Percentiles rank a stretch among this genome's conserved stretches.
Conservation (phyloP, 2,797 vertebrate species). For the Labroides dimidiatus region DNA sequence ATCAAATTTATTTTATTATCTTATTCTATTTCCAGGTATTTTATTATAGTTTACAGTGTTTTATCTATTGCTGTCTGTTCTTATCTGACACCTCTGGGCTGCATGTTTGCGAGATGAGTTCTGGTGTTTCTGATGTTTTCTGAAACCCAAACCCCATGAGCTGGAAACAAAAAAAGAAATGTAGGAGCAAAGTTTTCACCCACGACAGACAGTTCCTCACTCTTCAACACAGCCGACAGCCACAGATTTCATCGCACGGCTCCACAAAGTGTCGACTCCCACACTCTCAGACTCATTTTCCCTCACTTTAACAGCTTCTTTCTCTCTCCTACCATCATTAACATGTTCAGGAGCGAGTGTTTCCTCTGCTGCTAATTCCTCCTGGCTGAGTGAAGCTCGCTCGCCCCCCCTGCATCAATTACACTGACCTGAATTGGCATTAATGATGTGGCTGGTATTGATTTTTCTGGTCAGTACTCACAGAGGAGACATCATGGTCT, state of each 20-base stretch:
- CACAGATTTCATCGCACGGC: not conserved
- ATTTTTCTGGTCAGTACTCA: constrained; percentile 58
- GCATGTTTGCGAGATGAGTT: no score
- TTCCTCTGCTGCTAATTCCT: constrained; percentile 36
- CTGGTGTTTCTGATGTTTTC: no score
- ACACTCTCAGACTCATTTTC: not conserved
- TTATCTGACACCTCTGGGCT: no score
- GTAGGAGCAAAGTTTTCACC: no score
- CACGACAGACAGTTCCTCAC: not conserved
- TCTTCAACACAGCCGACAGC: not conserved
- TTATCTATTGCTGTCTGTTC: no score
- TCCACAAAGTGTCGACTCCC: not conserved
- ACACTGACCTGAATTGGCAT: constrained; percentile 43
- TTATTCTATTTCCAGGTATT: no score
- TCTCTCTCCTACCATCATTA: not conserved
- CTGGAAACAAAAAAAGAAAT: no score
- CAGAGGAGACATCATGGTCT: constrained; percentile 33
- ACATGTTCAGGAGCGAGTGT: not conserved
- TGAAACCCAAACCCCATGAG: no score
- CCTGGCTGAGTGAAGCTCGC: constrained; percentile 41
- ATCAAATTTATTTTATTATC: no score
- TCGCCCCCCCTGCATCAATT: constrained; percentile 28
- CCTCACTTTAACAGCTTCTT: constrained; percentile 11
- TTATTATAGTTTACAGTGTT: no score
- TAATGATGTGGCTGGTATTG: constrained; percentile 63